phyloP scores from a whole-genome alignment of 2,888 invertebrate genomes.

The Fragum fragum region DNA sequence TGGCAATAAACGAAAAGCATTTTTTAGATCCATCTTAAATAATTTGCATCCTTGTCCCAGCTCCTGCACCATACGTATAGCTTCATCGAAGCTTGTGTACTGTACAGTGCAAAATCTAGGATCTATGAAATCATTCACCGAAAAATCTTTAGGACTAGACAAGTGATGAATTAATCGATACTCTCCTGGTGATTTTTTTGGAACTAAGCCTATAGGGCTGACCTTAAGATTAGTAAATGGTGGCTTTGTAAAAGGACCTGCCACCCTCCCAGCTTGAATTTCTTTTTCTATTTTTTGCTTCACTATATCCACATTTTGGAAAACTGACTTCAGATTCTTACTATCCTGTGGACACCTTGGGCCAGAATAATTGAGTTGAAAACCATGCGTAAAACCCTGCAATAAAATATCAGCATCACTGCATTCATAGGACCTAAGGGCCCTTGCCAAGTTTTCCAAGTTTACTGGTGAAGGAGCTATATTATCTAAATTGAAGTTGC shows the following conservation, averaged over 20 bases:
- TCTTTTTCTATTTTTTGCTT: constrained; percentile 39
- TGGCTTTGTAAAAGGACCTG: constrained; percentile 39
- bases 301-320: constrained; percentile 5
- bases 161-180: constrained; percentile 32
- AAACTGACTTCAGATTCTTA: constrained; percentile 37
- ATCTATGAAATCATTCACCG: constrained; percentile 42
- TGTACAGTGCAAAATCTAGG: constrained; percentile 24
- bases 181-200: constrained; percentile 32
- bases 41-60: constrained; percentile 22
- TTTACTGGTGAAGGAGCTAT: not conserved
- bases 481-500: not conserved
- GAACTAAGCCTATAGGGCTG: constrained; percentile 50
- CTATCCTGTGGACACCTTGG: constrained; percentile 18
- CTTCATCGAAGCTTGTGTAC: constrained; percentile 51
- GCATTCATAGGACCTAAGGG: not conserved
- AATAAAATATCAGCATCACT: constrained; percentile 16
- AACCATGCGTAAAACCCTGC: constrained; percentile 28
- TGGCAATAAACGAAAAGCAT: constrained; percentile 51
- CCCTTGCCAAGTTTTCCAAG: not conserved
- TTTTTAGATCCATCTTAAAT: constrained; percentile 54
- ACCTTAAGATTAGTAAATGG: constrained; percentile 30
- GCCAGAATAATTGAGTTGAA: constrained; percentile 34
- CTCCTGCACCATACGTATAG: constrained; percentile 29
- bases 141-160: constrained; percentile 4
- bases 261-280: constrained; percentile 33